These are phyloP conservation scores for Hipparchia semele DNA, from an alignment of 2,888 invertebrate genomes.

Conservation along the genomic window DNA sequence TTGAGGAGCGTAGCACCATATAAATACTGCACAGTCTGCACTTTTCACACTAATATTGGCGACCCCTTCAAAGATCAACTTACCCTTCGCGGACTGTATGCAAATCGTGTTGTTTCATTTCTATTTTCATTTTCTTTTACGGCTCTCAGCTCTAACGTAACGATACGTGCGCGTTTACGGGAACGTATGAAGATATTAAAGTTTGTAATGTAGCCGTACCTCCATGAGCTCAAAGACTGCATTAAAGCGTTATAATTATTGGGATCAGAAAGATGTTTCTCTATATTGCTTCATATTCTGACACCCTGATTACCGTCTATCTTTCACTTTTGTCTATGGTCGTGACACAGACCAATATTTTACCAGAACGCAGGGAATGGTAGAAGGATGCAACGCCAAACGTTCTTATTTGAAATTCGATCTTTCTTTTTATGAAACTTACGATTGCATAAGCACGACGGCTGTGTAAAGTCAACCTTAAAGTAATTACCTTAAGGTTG, in stretches of 20 bases:
- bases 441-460: constrained; percentile 32
- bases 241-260: no score
- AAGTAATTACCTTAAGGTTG: no score
- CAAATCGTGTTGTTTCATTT: no score
- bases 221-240: no score
- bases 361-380: constrained; percentile 20
- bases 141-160: no score
- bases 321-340: not conserved
- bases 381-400: constrained; percentile 21
- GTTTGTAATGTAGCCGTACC: not conserved
- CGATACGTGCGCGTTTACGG: no score
- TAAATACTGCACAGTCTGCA: no score
- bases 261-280: not conserved
- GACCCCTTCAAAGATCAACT: no score
- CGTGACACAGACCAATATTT: constrained; percentile 29
- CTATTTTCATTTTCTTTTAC: no score
- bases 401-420: constrained; percentile 39
- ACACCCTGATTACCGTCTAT: not conserved
- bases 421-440: constrained; percentile 38
- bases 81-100: no score
- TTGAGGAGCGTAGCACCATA: no score
- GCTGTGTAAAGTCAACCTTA: not conserved
- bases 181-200: not conserved
- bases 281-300: not conserved
- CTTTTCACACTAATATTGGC: no score